Percentiles rank a stretch among this genome's conserved stretches.
Conservation (phyloP, 2,113 vertebrate species). For the Xiphias gladius region DNA sequence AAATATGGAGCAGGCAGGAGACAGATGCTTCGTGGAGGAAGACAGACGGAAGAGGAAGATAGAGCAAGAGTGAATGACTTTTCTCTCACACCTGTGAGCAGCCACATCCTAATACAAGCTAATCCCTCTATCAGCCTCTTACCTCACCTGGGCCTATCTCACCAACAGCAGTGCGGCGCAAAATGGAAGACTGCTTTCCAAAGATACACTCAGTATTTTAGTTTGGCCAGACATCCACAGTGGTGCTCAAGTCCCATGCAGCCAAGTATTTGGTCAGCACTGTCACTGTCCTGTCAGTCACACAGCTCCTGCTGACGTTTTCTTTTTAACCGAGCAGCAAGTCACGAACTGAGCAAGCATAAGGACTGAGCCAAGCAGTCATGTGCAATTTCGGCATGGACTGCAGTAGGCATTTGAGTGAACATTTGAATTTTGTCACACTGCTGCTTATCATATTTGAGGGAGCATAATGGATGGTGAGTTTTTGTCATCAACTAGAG, state of each 20-base stretch:
- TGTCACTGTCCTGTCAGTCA: constrained; percentile 31
- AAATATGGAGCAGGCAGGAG: constrained; percentile 44
- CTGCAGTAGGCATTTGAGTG: background rate
- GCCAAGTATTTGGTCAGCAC: constrained; percentile 43
- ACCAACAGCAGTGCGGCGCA: constrained; percentile 26
- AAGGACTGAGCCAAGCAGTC: constrained; percentile 19
- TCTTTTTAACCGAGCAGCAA: constrained; percentile 34
- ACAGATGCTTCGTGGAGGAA: constrained; percentile 47
- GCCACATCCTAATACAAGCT: constrained; percentile 69
- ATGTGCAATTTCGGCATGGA: constrained; percentile 6
- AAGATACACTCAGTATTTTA: constrained; percentile 30
- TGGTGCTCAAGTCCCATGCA: background rate
- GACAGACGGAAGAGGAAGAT: constrained; percentile 46
- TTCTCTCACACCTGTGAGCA: constrained; percentile 54
- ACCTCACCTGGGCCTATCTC: constrained; percentile 61
- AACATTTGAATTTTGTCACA: constrained; percentile 13
- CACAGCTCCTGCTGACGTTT: constrained; percentile 50
- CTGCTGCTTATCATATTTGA: constrained; percentile 5
- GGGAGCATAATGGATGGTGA: constrained; percentile 1
- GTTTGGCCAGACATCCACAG: constrained; percentile 12
- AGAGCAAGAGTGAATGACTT: constrained; percentile 40
- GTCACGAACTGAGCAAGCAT: constrained; percentile 18
- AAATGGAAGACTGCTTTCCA: constrained; percentile 64
- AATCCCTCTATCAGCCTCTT: constrained; percentile 74
- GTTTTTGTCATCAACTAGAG: background rate